Evolutionary conservation across 2,113 vertebrate genomes (phyloP), one percentile per base, ranked within the genome.

Genomic region (Cheirogaleus medius): DNA sequence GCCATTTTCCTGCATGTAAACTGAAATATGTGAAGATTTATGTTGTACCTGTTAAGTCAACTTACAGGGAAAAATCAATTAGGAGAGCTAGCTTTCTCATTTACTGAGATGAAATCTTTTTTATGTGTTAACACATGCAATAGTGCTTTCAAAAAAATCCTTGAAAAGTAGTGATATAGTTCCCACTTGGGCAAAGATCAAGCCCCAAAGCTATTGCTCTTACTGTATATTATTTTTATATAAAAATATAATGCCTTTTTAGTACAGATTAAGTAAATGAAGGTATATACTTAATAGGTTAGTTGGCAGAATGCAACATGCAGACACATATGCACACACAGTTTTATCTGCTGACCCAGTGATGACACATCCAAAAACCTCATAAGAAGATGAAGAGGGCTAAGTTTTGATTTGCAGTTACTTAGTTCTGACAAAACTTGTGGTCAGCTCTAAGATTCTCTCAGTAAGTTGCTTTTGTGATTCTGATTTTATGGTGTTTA

Each of bases 1-100:
- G 63, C 96, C 98, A 95, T 97, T 98, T 98, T 94, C 96, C 98
- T 58, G 85, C 91, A 32, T 97, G 89, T 96, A 97, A 96, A 90
- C 92, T 97, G 96, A 96, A 95, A 73, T 93, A 97, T 56, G 63
- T 49, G 74, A 86, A 96, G 92, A 96, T 97, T 98, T 96, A 60
- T 84, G 82, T 86, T 47, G 84, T 89, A 71, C 0, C 91, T 96
- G 32, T 97, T 94, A 98, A 96, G 90, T 98, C 97, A 98, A 97
- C 74, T 94, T 96, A 23, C 17, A 23, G 29, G 5, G 95, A 97
- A 73, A 96, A 92, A 95, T 95, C 97, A 89, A 74, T 95, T 93
- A 93, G 96, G 94, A 98, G 96, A 97, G 93, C 84, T 97, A 85
- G 69, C 93, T 97, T 98, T 97, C 94, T 85, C 68, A 85, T 96